A percentile compares a stretch with the other conserved stretches of the same genome.
Conservation (phyloP, 2,797 vertebrate species). For the Microcaecilia unicolor region DNA sequence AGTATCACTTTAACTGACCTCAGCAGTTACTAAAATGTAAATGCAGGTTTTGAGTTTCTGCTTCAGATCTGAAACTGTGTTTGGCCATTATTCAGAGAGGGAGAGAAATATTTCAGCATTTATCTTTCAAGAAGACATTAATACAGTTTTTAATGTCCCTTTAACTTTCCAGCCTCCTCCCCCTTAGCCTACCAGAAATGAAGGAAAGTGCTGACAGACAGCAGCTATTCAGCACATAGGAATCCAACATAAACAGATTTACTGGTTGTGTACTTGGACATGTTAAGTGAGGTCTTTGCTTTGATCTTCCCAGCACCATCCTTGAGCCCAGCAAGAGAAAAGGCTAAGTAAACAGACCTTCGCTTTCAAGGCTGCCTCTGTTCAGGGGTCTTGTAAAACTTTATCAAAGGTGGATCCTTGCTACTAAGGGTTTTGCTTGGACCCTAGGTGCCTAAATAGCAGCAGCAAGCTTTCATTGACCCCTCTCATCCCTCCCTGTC, state of each 20-base stretch:
- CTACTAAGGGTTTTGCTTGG: constrained; percentile 15
- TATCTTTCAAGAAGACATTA: too few species aligned
- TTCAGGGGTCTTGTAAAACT: constrained; percentile 32
- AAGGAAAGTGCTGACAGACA: constrained; percentile 31
- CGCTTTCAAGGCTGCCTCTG: constrained; percentile 24
- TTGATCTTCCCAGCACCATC: constrained; percentile 32
- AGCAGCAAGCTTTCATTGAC: constrained; percentile 12
- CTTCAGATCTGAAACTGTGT: too few species aligned
- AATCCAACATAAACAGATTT: constrained; percentile 40
- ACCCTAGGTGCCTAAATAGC: constrained; percentile 19
- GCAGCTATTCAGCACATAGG: constrained; percentile 15
- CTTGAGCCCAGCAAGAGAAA: constrained; percentile 29
- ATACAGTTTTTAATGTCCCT: too few species aligned
- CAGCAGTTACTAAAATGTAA: too few species aligned
- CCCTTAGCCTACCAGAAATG: constrained; percentile 24
- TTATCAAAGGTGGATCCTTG: constrained; percentile 2
- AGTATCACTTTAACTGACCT: too few species aligned
- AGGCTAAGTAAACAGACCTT: constrained; percentile 38
- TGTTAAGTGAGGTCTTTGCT: constrained; percentile 24
- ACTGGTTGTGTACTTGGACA: constrained; percentile 32
- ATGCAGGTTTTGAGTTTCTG: too few species aligned
- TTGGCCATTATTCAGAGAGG: too few species aligned
- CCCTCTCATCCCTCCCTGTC: neutral
- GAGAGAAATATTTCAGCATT: too few species aligned
- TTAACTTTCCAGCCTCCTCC: constrained; percentile 7